These are phyloP conservation scores for Vultur gryphus DNA, from an alignment of 2,797 vertebrate species.

Conservation along the genomic window DNA sequence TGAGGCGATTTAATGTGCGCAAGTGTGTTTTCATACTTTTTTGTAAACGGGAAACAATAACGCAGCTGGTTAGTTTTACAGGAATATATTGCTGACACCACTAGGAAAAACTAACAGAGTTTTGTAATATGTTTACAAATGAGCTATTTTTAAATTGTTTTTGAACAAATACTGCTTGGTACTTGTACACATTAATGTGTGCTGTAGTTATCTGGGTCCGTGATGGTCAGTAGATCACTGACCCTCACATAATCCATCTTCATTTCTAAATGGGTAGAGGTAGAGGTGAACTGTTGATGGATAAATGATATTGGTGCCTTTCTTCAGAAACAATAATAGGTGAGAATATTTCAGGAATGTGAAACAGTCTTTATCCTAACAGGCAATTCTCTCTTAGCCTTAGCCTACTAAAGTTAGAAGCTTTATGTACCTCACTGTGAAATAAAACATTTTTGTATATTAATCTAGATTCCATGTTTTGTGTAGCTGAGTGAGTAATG, in stretches of 20 bases:
- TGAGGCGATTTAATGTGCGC: not conserved
- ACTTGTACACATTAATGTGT: not conserved
- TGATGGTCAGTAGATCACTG: not conserved
- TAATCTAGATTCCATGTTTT: conserved; percentile 45
- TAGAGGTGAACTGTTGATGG: not conserved
- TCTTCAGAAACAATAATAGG: conserved; percentile 18
- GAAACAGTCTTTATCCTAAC: conserved; percentile 36
- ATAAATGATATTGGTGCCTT: conserved; percentile 23
- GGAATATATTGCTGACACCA: conserved; percentile 47
- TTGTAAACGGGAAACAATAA: not conserved
- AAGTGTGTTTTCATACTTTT: not conserved
- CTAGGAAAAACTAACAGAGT: conserved; percentile 55
- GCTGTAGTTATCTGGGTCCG: not conserved
- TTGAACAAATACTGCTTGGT: conserved; percentile 45
- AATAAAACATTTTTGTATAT: conserved; percentile 60
- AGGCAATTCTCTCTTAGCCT: conserved; percentile 26
- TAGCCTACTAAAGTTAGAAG: conserved; percentile 60
- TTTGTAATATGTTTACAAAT: conserved; percentile 63
- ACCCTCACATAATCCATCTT: not conserved
- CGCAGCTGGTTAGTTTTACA: conserved; percentile 14
- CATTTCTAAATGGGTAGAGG: not conserved
- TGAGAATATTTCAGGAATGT: conserved; percentile 55
- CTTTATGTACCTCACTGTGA: conserved; percentile 73
- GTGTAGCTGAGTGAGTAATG: conserved; percentile 34
- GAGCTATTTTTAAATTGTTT: conserved; percentile 2